Conservation (phyloP, 2,113 vertebrate genomes). For the Serilophus lunatus region DNA sequence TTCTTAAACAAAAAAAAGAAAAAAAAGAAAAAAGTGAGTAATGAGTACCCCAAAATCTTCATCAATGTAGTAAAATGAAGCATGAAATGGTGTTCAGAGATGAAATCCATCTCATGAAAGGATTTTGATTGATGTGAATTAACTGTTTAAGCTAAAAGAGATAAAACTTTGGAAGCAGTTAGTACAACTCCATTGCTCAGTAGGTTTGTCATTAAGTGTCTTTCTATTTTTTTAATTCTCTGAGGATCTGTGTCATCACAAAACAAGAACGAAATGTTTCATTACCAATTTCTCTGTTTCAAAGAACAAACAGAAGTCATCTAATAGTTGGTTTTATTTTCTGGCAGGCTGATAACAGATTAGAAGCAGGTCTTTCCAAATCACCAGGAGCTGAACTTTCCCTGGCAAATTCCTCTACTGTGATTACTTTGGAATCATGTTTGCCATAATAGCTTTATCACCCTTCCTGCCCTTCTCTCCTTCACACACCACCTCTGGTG, state of each 20-base stretch:
- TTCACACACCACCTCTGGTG: background rate
- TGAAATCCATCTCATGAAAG: slow-evolving; percentile 50
- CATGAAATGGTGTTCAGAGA: slow-evolving; percentile 57
- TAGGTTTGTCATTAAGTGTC: background rate
- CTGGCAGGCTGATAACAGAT: background rate
- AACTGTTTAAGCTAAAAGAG: slow-evolving; percentile 40
- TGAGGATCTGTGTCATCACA: background rate
- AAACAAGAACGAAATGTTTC: background rate
- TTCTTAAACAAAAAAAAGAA: background rate
- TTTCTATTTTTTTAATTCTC: background rate
- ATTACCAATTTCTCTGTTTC: background rate
- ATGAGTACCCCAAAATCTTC: slow-evolving; percentile 18
- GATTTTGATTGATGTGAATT: slow-evolving; percentile 23
- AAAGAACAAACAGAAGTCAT: background rate
- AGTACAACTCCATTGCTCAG: background rate
- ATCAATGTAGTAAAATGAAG: slow-evolving; percentile 58
- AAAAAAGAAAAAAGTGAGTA: background rate
- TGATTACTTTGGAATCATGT: background rate
- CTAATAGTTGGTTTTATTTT: background rate
- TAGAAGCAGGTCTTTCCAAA: background rate
- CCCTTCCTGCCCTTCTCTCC: background rate
- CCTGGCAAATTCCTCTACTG: background rate
- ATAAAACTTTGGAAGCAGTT: background rate
- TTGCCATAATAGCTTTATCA: background rate
- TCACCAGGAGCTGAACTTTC: background rate